phyloP scores from a whole-genome alignment of 1,140 invertebrate genomes.

The Euglossa dilemma region DNA sequence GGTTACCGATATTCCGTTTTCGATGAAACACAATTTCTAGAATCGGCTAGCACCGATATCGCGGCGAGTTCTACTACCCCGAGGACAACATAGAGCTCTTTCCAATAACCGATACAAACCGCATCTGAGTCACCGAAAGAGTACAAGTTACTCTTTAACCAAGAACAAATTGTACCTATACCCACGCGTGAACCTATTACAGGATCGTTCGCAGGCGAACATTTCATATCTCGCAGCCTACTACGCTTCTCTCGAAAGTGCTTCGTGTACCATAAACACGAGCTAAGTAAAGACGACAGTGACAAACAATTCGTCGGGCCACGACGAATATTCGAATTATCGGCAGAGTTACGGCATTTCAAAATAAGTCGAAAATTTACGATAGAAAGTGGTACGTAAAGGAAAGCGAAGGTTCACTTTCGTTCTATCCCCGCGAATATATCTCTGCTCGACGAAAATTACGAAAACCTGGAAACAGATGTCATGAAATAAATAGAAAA shows the following conservation, averaged over 20 bases:
- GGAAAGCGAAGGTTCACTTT: no score
- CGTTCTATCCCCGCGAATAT: no score
- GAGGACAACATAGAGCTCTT: background rate
- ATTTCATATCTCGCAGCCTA: background rate
- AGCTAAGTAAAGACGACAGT: background rate
- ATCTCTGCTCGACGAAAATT: no score
- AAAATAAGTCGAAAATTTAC: background rate
- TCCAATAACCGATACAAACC: background rate
- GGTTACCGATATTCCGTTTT: background rate
- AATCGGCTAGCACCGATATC: background rate
- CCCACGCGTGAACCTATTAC: constrained; percentile 10
- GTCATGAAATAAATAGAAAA: no score
- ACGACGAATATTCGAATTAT: background rate
- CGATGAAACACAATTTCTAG: background rate
- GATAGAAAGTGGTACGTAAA: background rate
- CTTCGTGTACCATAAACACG: background rate
- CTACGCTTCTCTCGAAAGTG: background rate
- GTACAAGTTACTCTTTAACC: constrained; percentile 16
- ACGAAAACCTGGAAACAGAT: no score
- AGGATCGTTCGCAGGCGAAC: background rate
- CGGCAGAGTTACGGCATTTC: background rate
- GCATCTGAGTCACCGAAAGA: background rate
- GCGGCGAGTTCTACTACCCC: no score
- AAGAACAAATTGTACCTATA: constrained; percentile 14
- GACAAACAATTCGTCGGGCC: background rate